phyloP scores from a whole-genome alignment of 2,113 vertebrate species.

The Bettongia penicillata region DNA sequence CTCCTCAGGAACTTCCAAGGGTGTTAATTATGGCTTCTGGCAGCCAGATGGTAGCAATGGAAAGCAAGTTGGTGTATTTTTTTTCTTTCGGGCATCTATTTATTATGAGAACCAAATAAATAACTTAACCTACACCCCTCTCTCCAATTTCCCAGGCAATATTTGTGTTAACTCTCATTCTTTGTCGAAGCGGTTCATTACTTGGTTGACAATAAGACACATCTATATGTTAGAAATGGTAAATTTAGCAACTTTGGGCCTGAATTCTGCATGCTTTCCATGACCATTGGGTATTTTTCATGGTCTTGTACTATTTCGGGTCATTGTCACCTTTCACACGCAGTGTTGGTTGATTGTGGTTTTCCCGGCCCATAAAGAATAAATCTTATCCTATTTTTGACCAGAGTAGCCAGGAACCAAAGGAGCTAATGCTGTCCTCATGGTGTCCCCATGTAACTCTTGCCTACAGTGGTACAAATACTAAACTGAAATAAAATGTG shows the following conservation, averaged over 20 bases:
- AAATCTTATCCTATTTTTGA: neutral
- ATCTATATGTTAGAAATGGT: neutral
- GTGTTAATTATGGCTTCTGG: neutral
- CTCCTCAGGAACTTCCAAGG: neutral
- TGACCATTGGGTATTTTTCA: neutral
- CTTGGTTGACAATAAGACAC: neutral
- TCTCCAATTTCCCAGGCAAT: neutral
- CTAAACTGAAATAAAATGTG: neutral
- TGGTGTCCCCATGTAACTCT: neutral
- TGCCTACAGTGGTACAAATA: neutral
- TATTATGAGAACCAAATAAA: neutral
- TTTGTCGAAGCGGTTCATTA: neutral
- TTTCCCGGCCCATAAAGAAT: neutral
- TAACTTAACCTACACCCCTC: neutral
- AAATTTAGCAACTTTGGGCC: neutral
- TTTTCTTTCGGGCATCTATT: neutral
- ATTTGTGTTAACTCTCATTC: neutral
- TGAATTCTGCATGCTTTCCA: neutral
- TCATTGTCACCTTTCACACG: neutral
- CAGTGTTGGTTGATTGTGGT: neutral
- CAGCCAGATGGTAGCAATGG: neutral
- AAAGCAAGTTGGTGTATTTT: neutral
- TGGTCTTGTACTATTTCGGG: neutral
- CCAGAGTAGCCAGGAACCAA: neutral
- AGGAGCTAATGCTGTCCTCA: neutral